Conservation (phyloP, 2,888 invertebrate species). For the Caenorhabditis panamensis region DNA sequence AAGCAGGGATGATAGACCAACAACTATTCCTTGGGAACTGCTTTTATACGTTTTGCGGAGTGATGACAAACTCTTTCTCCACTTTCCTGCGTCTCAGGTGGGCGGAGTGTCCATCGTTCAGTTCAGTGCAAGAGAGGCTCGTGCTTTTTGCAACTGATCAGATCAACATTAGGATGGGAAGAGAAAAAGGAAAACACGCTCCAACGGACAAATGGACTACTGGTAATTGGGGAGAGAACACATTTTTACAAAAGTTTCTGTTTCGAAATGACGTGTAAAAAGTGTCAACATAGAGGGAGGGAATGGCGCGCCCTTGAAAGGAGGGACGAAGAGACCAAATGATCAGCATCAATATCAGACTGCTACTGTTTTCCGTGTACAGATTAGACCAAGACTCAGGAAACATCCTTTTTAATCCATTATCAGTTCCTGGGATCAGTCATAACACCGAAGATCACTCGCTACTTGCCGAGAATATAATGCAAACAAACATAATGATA, state of each 20-base stretch:
- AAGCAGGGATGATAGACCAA: neutral
- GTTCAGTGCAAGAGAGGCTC: conserved; percentile 1
- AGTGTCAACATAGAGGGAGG: no score
- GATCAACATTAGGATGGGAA: neutral
- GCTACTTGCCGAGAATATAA: neutral
- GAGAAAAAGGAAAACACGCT: neutral
- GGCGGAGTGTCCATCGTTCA: conserved; percentile 24
- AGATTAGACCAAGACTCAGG: neutral
- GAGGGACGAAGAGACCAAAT: neutral
- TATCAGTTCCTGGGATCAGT: neutral
- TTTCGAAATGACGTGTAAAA: neutral
- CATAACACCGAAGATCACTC: conserved; percentile 5
- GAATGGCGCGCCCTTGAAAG: neutral
- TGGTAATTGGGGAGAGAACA: neutral
- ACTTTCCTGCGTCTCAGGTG: conserved; percentile 32
- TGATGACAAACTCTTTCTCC: conserved; percentile 23
- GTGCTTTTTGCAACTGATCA: conserved; percentile 24
- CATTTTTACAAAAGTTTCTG: no score
- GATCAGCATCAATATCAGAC: neutral
- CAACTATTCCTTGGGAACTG: neutral
- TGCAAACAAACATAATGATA: conserved; percentile 5
- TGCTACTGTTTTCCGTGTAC: neutral
- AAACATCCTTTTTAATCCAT: neutral
- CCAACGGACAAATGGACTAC: neutral
- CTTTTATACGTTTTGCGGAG: conserved; percentile 35